phyloP scores from a whole-genome alignment of 2,797 vertebrate genomes.

The Gallirallus australis region DNA sequence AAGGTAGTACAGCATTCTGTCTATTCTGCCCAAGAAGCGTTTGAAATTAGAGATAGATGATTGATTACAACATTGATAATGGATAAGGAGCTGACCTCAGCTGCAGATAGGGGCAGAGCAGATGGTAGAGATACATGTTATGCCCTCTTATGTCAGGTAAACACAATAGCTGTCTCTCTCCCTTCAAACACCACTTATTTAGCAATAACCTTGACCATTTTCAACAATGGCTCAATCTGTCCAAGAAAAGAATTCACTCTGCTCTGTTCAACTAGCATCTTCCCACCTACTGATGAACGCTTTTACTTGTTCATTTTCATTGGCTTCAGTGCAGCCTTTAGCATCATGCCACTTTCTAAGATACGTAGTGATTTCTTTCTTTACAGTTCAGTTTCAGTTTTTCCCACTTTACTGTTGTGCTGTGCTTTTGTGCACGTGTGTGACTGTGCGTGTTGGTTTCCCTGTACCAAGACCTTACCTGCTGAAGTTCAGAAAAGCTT shows the following conservation, averaged over 20 bases:
- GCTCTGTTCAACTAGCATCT: background rate
- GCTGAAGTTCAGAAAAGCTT: background rate
- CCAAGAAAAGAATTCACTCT: background rate
- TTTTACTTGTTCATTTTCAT: background rate
- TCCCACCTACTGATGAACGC: background rate
- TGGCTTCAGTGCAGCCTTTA: background rate
- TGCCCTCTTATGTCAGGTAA: background rate
- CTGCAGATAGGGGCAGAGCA: background rate
- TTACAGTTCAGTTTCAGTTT: background rate
- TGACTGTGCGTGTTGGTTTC: background rate
- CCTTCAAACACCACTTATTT: background rate
- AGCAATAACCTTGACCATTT: conserved; percentile 16
- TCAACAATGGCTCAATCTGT: background rate
- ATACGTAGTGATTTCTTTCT: background rate
- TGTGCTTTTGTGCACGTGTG: background rate
- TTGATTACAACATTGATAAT: background rate
- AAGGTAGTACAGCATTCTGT: background rate
- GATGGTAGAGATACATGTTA: background rate
- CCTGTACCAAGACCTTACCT: background rate
- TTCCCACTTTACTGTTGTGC: background rate
- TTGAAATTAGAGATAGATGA: background rate
- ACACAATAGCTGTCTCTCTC: background rate
- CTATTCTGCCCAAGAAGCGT: background rate
- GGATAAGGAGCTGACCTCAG: conserved; percentile 2
- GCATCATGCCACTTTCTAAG: background rate